A percentile compares a stretch with the other conserved stretches of the same genome.
These are phyloP conservation scores for Arctia plantaginis DNA, from an alignment of 2,888 invertebrate species.

Conservation along the genomic window DNA sequence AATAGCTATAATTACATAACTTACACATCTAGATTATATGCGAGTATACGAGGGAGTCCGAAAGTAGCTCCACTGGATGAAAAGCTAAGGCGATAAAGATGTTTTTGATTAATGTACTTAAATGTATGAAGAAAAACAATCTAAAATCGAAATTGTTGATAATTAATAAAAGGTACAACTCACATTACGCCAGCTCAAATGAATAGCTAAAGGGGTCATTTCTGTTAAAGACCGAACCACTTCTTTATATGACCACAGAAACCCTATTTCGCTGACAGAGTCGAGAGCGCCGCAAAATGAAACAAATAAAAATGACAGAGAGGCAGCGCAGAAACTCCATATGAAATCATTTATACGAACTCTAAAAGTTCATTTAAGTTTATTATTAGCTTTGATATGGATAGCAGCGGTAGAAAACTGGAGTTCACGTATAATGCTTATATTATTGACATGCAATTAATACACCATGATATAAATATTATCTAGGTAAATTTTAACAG, in stretches of 20 bases:
- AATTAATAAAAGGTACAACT: background rate
- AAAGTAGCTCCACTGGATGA: too few relatives aligned
- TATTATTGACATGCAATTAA: background rate
- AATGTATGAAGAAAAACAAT: too few relatives aligned
- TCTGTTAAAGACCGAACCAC: background rate
- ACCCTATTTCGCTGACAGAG: background rate
- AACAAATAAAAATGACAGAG: conserved; percentile 4
- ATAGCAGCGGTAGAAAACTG: background rate
- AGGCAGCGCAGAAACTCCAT: background rate
- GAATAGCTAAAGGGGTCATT: background rate
- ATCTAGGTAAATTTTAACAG: background rate
- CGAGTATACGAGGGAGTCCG: too few relatives aligned
- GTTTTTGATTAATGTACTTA: too few relatives aligned
- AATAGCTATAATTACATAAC: too few relatives aligned
- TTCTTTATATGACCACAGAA: background rate
- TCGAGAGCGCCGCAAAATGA: background rate
- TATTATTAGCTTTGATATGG: background rate
- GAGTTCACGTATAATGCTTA: background rate
- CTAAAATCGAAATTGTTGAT: too few relatives aligned
- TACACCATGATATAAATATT: background rate
- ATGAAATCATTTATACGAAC: conserved; percentile 1
- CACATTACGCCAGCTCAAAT: background rate
- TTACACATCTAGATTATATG: too few relatives aligned
- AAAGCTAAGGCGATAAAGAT: too few relatives aligned
- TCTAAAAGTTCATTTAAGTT: background rate